Conservation (phyloP, 2,113 vertebrate genomes). For the Ceratotherium simum region DNA sequence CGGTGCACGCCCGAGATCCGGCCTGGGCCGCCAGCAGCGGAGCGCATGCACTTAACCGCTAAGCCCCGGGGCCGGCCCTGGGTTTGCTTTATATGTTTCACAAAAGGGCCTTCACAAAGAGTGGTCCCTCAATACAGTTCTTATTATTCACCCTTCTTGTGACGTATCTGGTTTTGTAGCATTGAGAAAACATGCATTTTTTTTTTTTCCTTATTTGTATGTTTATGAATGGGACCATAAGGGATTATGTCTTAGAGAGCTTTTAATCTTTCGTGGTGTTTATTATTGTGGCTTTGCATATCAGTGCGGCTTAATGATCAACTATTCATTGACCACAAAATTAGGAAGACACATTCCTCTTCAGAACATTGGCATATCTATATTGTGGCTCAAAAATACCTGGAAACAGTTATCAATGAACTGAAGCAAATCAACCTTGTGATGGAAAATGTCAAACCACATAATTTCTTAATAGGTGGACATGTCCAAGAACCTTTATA, state of each 20-base stretch:
- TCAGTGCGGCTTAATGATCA: background rate
- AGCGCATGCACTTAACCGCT: no score
- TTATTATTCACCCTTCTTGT: background rate
- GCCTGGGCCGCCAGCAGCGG: no score
- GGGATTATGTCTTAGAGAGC: background rate
- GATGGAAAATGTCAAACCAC: background rate
- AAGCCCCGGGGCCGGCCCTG: no score
- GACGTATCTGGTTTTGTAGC: background rate
- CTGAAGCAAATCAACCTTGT: background rate
- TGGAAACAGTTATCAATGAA: background rate
- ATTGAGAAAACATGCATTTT: background rate
- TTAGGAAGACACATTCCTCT: background rate
- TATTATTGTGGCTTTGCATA: constrained; percentile 26
- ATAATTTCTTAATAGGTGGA: background rate
- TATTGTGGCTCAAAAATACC: background rate
- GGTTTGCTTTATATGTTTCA: background rate
- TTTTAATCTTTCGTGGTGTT: background rate
- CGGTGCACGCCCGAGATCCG: no score
- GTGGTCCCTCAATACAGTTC: fast-evolving
- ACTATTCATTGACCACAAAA: background rate
- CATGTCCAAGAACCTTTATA: fast-evolving
- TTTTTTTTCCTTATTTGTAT: background rate
- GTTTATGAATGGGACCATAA: background rate
- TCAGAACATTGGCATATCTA: background rate
- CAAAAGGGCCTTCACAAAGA: background rate